These are phyloP conservation scores for Oryzias woworae DNA, from an alignment of 2,113 vertebrate species.

Conservation along the genomic window DNA sequence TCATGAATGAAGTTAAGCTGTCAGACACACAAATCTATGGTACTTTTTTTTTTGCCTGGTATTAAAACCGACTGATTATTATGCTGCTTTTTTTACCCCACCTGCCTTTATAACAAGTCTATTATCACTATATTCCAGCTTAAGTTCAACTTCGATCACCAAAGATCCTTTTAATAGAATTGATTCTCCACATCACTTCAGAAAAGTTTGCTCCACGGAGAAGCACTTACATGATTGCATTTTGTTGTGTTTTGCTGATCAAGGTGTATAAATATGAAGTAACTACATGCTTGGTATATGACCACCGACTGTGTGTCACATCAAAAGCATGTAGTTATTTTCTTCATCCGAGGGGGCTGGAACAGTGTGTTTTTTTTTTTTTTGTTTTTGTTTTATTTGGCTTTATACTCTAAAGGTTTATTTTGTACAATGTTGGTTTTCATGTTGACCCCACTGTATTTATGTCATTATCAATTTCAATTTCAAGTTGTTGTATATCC, in stretches of 20 bases:
- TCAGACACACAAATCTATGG: slow-evolving; percentile 25
- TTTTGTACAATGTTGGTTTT: slow-evolving; percentile 4
- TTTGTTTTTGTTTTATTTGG: slow-evolving; percentile 4
- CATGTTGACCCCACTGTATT: slow-evolving; percentile 46
- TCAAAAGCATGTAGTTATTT: not conserved
- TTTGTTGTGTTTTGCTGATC: not conserved
- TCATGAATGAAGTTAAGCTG: slow-evolving; percentile 30
- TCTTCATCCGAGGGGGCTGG: slow-evolving; percentile 16
- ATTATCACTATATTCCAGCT: slow-evolving; percentile 26
- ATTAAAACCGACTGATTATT: slow-evolving; percentile 6
- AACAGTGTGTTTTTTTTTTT: not conserved
- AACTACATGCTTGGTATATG: no score
- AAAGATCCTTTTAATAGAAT: slow-evolving; percentile 20
- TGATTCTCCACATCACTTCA: not conserved
- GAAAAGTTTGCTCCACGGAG: not conserved
- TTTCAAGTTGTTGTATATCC: slow-evolving; percentile 59
- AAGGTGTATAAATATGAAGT: no score
- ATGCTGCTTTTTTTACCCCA: slow-evolving; percentile 34
- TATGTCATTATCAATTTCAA: slow-evolving; percentile 59
- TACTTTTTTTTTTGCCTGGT: slow-evolving; percentile 31
- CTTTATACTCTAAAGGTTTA: slow-evolving; percentile 1
- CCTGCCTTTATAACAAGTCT: slow-evolving; percentile 22
- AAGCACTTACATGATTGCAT: slow-evolving; percentile 6
- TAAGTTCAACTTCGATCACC: slow-evolving; percentile 18
- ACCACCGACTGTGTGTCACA: no score